Evolutionary conservation across 2,797 vertebrate genomes (phyloP).

Genomic region (Danio kyathit): DNA sequence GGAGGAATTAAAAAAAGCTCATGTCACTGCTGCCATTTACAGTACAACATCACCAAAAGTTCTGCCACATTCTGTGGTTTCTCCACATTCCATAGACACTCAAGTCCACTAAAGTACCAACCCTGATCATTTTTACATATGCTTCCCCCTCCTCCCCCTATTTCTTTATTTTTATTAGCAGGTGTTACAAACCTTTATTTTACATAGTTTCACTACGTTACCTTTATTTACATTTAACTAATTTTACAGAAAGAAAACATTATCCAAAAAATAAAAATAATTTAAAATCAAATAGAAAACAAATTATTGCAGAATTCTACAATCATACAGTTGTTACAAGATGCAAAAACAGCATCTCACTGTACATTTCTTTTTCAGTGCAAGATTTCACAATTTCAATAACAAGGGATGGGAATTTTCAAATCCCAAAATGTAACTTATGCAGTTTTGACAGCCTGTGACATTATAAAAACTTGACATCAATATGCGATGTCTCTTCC

Average conservation of each 20-base stretch:
- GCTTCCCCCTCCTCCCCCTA: conserved; percentile 36
- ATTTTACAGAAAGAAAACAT: conserved; percentile 88
- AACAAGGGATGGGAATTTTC: conserved; percentile 28
- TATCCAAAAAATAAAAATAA: conserved; percentile 81
- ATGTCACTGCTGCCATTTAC: conserved; percentile 75
- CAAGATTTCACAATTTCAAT: conserved; percentile 85
- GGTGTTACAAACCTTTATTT: conserved; percentile 84
- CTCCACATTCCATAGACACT: conserved; percentile 33
- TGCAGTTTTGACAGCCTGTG: conserved; percentile 18
- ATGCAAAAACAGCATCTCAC: conserved; percentile 93
- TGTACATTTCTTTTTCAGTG: conserved; percentile 94
- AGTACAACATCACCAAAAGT: conserved; percentile 60
- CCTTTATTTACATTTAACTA: conserved; percentile 90
- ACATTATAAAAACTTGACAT: conserved; percentile 18
- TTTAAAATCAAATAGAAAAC: conserved; percentile 88
- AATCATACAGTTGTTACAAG: conserved; percentile 92
- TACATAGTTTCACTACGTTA: conserved; percentile 90
- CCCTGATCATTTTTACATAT: conserved; percentile 76
- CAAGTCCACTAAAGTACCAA: conserved; percentile 80
- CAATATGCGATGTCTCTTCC: conserved; percentile 19
- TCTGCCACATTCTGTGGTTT: conserved; percentile 61
- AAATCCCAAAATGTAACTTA: conserved; percentile 51
- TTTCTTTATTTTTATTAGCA: conserved; percentile 52
- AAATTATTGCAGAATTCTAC: conserved; percentile 98
- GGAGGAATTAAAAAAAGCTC: conserved; percentile 69